Conservation (phyloP, 2,113 vertebrate genomes). For the Phaethornis superciliosus region DNA sequence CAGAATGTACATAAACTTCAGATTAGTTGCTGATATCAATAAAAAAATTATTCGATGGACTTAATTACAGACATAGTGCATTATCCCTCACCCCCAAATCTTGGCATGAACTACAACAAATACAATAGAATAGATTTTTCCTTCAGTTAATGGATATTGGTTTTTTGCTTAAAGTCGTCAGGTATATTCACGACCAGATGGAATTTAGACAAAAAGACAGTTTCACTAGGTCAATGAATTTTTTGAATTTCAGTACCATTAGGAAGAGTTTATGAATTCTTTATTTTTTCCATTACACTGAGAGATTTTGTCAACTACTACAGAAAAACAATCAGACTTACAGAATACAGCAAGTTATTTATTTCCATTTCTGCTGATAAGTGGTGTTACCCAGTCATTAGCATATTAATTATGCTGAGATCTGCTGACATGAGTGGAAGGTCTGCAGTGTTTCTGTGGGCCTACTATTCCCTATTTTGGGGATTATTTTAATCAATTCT, state of each 20-base stretch:
- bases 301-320: neutral
- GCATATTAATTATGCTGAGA: neutral
- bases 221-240: neutral
- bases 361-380: neutral
- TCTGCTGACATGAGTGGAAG: neutral
- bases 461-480: neutral
- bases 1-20: neutral
- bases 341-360: neutral
- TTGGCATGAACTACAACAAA: neutral
- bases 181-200: neutral
- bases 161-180: neutral
- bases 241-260: neutral
- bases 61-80: neutral
- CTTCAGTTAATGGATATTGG: neutral
- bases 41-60: neutral
- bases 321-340: neutral
- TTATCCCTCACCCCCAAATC: neutral
- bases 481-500: neutral
- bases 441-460: neutral
- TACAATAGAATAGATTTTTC: neutral
- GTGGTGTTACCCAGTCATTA: neutral
- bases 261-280: neutral
- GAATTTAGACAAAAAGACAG: neutral
- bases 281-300: neutral
- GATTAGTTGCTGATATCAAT: neutral